Evolutionary conservation across 1,140 invertebrate genomes (phyloP), one percentile per base, ranked within the genome.

Genomic region (Caenorhabditis remanei): DNA sequence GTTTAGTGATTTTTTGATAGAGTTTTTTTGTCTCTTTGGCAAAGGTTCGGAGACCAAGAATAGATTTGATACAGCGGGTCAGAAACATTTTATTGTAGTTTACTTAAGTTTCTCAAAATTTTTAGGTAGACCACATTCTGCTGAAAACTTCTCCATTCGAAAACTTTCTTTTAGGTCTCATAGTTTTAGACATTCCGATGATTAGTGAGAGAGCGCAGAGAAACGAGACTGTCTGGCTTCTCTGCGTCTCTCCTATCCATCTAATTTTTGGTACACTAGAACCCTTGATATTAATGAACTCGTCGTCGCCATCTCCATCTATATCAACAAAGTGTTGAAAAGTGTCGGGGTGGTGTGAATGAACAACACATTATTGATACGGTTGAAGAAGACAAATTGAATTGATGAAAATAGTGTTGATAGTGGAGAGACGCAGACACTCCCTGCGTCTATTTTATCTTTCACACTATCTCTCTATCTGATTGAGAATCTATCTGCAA

Each of bases 301-400:
- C 65, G 46, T 43, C 40, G 65, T n/a, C 65, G 24, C n/a, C 14
- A 19, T 71, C 65, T 43, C 41, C 14, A 32, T 65, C 32, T 40
- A 32, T 65, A 65, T 65, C 61, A 65, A 65, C 32, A 65, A 21
- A 58, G 21, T 32, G 61, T 41, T 58, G 56, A 58, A 58, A 63
- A 63, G n/a, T 24, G 24, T 50, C 50, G 50, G 9, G 50, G 50
- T 11, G 50, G 50, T 53, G 50, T 53, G 65, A 32, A 21, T 71
- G 65, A 71, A 71, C 19, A 71, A 71, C 40, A 71, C 65, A 43
- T 63, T 63, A 58, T 58, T 63, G 61, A 63, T 63, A 63, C 61
- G 61, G 41, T 71, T 43, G 65, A 71, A 71, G 40, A 71, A 71
- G 65, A 71, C 40, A 71, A 71, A 71, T 71, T 43, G 41, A 71